These are phyloP conservation scores for Caenorhabditis afra DNA, from an alignment of 2,888 invertebrate species.

Conservation along the genomic window DNA sequence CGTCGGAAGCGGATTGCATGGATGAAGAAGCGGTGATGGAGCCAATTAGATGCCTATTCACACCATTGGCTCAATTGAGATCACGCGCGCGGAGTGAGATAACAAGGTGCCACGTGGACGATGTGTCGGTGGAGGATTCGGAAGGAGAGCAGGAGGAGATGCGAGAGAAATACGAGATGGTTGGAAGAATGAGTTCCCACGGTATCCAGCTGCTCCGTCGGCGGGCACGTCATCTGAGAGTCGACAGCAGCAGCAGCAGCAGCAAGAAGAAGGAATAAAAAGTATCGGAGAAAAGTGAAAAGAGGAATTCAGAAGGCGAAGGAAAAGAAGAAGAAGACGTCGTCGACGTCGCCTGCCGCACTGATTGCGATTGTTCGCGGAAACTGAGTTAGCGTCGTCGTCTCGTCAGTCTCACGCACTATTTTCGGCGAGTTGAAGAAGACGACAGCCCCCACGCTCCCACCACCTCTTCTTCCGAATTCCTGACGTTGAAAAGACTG, in stretches of 20 bases:
- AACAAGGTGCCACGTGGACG: conserved; percentile 8
- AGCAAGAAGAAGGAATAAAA: conserved; percentile 10
- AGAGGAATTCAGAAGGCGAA: conserved; percentile 6
- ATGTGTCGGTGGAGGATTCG: conserved; percentile 2
- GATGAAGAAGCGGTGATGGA: conserved; percentile 24
- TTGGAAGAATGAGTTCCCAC: conserved; percentile 18
- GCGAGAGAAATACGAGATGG: conserved; percentile 50
- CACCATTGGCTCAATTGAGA: conserved; percentile 44
- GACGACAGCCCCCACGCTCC: conserved; percentile 26
- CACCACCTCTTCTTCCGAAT: conserved; percentile 40
- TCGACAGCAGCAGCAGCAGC: background rate
- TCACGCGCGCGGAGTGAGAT: background rate
- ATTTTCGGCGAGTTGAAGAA: conserved; percentile 20
- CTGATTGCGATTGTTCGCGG: conserved; percentile 58
- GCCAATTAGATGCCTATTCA: conserved; percentile 40
- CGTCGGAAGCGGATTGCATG: conserved; percentile 14
- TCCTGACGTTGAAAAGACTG: conserved; percentile 26
- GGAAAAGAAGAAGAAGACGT: no score
- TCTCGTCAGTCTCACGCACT: conserved; percentile 32
- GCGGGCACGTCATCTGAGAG: conserved; percentile 26
- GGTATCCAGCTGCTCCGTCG: conserved; percentile 27
- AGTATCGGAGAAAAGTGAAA: conserved; percentile 16
- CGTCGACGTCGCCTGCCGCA: conserved; percentile 6
- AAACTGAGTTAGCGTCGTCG: conserved; percentile 52
- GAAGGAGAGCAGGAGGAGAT: conserved; percentile 31